Base-by-base conservation (phyloP, 2,888 invertebrate species). In the Sesamia inferens region DNA sequence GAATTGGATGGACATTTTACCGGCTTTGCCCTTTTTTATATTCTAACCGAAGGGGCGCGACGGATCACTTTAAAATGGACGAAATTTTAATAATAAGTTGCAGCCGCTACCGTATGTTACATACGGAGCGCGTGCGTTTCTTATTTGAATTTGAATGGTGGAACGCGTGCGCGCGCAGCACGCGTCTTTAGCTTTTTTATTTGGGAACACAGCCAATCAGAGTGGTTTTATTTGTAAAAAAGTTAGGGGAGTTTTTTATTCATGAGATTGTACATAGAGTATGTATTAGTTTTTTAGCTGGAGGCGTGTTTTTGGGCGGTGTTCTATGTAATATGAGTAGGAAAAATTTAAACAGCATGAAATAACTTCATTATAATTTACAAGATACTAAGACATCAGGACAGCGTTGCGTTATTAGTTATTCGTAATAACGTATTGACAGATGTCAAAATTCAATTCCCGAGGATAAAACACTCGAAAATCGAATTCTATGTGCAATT, bases 141-240 rank as follows among this genome's bases (percentile, higher is more conserved):
- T 90, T 91, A 93, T 94, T 94, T 93, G 92, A 93, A 93, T 93
- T 92, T 94, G 92, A 93, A 94, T 92, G 92, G 92, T 81, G 88
- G 88, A 91, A 88, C 93, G 92, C 92, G 94, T 92, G 94, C 92
- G 89, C 89, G 88, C 85, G 84, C 86, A 87, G 89, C 94, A 93
- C 94, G 94, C 94, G 94, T 93, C 93, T 94, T 94, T 94, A 91
- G 87, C 92, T 94, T 95, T 96, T 96, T 96, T 96, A 95, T 92
- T 92, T 91, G 92, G 91, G 87, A 88, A 81, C 78, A 79, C 90
- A 87, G 86, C 96, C 96, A 96, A 96, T 96, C 89, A 89, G 90
- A 85, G 84, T 16, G 83, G 83, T 86, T 92, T 91, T 92, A 85
- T 80, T 77, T 82, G 86, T 90, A 93, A 95, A 95, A 95, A 94